These are phyloP conservation scores for Drosophila monieri DNA, from an alignment of 2,888 invertebrate species.

Conservation along the genomic window DNA sequence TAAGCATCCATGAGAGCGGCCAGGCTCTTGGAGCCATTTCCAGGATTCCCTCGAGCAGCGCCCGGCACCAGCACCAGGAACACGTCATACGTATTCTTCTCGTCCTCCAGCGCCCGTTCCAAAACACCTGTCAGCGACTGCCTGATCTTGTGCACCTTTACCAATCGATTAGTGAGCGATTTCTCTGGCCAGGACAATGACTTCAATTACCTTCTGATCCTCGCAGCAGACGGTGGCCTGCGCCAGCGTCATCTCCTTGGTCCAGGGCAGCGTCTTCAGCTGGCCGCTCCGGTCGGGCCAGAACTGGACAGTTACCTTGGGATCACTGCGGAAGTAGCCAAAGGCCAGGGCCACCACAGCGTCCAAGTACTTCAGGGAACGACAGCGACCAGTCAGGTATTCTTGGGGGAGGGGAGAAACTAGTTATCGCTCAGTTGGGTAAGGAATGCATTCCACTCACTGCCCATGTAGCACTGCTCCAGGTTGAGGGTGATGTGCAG, in stretches of 20 bases:
- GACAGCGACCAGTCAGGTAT: slow-evolving; percentile 50
- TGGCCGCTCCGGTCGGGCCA: slow-evolving; percentile 64
- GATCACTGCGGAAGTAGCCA: slow-evolving; percentile 77
- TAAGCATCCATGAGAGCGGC: slow-evolving; percentile 69
- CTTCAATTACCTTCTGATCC: slow-evolving; percentile 32
- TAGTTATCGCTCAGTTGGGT: neutral
- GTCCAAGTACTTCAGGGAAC: slow-evolving; percentile 70
- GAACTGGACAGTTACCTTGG: slow-evolving; percentile 62
- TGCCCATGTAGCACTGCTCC: slow-evolving; percentile 74
- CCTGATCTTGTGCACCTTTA: slow-evolving; percentile 53
- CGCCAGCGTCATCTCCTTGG: slow-evolving; percentile 51
- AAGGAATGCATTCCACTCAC: slow-evolving; percentile 55
- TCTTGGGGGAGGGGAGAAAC: slow-evolving; percentile 28
- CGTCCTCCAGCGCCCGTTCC: slow-evolving; percentile 57
- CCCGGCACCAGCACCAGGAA: slow-evolving; percentile 81
- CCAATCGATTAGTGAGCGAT: neutral
- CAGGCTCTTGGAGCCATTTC: slow-evolving; percentile 65
- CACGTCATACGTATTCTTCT: slow-evolving; percentile 73
- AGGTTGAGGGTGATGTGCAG: slow-evolving; percentile 81
- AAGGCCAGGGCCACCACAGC: slow-evolving; percentile 79
- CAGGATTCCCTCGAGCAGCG: slow-evolving; percentile 78
- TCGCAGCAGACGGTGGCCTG: slow-evolving; percentile 58
- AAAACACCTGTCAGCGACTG: slow-evolving; percentile 76
- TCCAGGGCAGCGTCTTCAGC: slow-evolving; percentile 70
- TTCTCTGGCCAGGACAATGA: neutral